Conservation (phyloP, 2,113 vertebrate genomes). For the Australoheros scitulus region DNA sequence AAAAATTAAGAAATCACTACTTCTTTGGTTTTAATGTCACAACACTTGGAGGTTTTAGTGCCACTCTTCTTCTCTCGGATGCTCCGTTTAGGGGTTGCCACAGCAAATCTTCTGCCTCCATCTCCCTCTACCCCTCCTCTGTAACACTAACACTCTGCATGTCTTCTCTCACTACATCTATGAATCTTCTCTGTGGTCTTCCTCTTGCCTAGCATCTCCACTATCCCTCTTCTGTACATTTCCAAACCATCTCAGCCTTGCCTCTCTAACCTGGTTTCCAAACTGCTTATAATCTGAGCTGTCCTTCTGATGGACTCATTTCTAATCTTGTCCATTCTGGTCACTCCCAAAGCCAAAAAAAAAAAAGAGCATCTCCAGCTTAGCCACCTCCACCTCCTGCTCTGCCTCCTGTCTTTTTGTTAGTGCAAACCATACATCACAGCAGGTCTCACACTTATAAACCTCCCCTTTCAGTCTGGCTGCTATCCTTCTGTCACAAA, state of each 20-base stretch:
- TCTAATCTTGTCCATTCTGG: background rate
- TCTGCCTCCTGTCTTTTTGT: background rate
- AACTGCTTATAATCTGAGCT: too few relatives aligned
- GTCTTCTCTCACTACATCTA: background rate
- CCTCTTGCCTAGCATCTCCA: background rate
- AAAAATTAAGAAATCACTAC: too few relatives aligned
- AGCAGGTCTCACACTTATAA: background rate
- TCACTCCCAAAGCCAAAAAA: background rate
- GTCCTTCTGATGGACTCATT: too few relatives aligned
- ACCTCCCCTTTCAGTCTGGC: background rate
- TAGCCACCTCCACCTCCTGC: too few relatives aligned
- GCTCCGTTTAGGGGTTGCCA: background rate
- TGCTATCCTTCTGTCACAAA: background rate
- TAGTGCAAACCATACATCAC: background rate
- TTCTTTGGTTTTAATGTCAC: too few relatives aligned
- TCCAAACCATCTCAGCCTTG: background rate
- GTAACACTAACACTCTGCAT: background rate
- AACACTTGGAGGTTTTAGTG: too few relatives aligned
- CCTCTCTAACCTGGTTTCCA: too few relatives aligned
- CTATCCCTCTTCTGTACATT: background rate
- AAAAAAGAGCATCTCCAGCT: background rate
- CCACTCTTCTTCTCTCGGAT: background rate
- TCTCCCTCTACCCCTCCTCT: background rate
- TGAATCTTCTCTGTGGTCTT: background rate
- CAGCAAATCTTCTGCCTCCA: background rate